phyloP scores from a whole-genome alignment of 2,113 vertebrate genomes.

The Chloropsis cyanopogon region DNA sequence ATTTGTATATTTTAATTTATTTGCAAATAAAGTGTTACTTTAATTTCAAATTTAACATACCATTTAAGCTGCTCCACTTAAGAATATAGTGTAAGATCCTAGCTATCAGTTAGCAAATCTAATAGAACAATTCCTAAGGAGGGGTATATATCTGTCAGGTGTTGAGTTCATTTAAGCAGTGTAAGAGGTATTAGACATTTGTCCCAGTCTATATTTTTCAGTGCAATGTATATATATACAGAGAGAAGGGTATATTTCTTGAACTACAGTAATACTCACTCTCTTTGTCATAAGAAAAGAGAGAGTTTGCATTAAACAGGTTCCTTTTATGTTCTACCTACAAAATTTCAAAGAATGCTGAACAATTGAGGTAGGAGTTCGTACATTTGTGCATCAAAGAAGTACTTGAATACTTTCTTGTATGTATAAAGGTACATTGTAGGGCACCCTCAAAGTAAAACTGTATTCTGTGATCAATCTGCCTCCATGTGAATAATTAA shows the following conservation, averaged over 20 bases:
- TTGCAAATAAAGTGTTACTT: neutral
- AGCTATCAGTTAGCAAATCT: neutral
- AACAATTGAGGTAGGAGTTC: conserved; percentile 46
- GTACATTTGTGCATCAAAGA: conserved; percentile 44
- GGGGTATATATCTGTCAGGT: neutral
- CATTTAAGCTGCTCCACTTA: neutral
- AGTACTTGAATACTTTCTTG: conserved; percentile 26
- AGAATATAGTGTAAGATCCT: neutral
- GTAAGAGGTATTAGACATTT: neutral
- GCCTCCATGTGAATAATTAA: conserved; percentile 37
- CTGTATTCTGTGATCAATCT: conserved; percentile 3
- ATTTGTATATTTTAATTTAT: neutral
- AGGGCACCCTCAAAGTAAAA: conserved; percentile 24
- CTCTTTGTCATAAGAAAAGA: conserved; percentile 31
- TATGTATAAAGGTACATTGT: conserved; percentile 7
- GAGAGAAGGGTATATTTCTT: neutral
- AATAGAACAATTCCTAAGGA: neutral
- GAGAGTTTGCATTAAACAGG: conserved; percentile 17
- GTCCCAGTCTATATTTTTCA: neutral
- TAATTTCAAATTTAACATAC: neutral
- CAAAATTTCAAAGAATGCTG: conserved; percentile 43
- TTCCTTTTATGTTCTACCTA: conserved; percentile 47
- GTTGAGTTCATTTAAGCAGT: neutral
- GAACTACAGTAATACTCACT: neutral
- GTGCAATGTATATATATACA: neutral